These are phyloP conservation scores for Amiota communis DNA, from an alignment of 2,888 invertebrate species.

Conservation along the genomic window DNA sequence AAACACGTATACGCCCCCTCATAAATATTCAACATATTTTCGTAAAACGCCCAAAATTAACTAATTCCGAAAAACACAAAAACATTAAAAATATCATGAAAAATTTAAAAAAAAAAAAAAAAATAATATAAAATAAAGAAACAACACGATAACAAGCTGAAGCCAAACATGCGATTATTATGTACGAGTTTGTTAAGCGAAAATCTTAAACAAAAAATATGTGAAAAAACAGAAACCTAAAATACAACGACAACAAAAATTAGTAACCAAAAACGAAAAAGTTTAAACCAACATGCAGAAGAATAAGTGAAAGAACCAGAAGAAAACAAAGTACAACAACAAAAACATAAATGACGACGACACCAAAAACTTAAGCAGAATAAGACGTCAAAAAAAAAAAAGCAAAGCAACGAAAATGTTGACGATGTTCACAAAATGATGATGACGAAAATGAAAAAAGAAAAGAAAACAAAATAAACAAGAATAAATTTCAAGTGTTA, in stretches of 20 bases:
- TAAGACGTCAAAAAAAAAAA: too few relatives aligned
- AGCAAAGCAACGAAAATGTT: too few relatives aligned
- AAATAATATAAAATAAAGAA: conserved; percentile 5
- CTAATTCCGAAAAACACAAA: background rate
- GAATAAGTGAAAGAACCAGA: background rate
- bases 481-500: background rate
- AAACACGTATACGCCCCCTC: background rate
- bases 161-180: conserved; percentile 25
- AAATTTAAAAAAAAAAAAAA: background rate
- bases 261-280: background rate
- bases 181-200: background rate
- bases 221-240: background rate
- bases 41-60: background rate
- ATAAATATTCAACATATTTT: background rate
- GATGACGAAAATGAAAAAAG: too few relatives aligned
- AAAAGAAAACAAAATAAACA: conserved; percentile 25
- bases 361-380: background rate
- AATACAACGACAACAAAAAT: background rate
- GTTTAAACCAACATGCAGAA: conserved; percentile 1
- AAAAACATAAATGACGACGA: conserved; percentile 7
- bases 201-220: too few relatives aligned
- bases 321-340: background rate
- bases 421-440: too few relatives aligned
- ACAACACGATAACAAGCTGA: conserved; percentile 6
- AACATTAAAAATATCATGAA: conserved; percentile 1